Evolutionary conservation across 1,140 invertebrate genomes (phyloP), one percentile per base, ranked within the genome.

Genomic region (Papilio machaon): DNA sequence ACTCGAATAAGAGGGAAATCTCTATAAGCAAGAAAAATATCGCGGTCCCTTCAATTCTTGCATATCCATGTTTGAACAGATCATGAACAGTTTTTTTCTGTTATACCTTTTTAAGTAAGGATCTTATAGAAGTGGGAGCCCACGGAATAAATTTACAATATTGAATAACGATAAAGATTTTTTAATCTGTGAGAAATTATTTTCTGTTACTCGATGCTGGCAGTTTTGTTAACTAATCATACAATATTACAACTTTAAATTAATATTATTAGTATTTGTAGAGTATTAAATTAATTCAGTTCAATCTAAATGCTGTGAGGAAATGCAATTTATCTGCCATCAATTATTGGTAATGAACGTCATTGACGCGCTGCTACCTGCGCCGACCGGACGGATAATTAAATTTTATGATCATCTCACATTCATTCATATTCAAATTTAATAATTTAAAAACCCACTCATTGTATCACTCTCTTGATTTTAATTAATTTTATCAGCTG

Each of bases 281-380:
- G 23, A 73, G 13, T 30, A 77, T 49, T 81, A 81, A 81, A 77
- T 77, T 73, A 75, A 76, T 77, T 38, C 19, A 49, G 74, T 52
- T 47, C 74, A 52, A 76, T 76, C 74, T 79, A 79, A 67, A 79
- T 58, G 49, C 17, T 74, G 30, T 70, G 47, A 58, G 35, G 75
- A 54, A 80, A 82, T 81, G 82, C 80, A 86, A 86, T 86, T 82
- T 84, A 80, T 82, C 75, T 35, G 82, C 73, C 82, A 84, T 86
- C 82, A 84, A 86, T 86, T 82, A 82, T 81, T 81, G 80, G 79
- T 85, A 85, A 86, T 86, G 85, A 80, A 77, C 19, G 76, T 83
- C 60, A 70, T 79, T 83, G 80, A 76, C 58, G 52, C 52, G 49
- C n/a, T 77, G 73, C 73, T 38, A 46, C 80, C 79, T 82, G 78